phyloP scores from a whole-genome alignment of 2,113 vertebrate genomes.

The Leucoraja erinaceus region DNA sequence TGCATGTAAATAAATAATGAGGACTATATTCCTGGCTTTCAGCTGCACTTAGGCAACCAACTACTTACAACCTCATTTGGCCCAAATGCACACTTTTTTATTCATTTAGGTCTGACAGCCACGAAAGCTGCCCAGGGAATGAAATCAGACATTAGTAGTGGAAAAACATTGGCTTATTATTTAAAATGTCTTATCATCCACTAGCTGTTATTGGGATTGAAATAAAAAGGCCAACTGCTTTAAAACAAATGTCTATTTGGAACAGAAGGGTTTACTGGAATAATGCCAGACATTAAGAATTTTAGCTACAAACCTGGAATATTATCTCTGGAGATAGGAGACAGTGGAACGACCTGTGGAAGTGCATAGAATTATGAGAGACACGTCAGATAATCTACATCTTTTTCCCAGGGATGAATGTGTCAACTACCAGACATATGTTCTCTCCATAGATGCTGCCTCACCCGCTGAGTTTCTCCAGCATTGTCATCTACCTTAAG shows the following conservation, averaged over 20 bases:
- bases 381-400: too few species aligned
- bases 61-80: neutral
- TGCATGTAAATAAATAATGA: slow-evolving; percentile 16
- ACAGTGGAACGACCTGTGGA: too few species aligned
- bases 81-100: neutral
- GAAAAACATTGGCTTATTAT: neutral
- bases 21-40: neutral
- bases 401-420: too few species aligned
- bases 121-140: neutral
- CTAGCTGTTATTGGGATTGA: neutral
- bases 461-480: too few species aligned
- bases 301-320: too few species aligned
- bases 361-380: too few species aligned
- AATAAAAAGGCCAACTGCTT: neutral
- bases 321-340: too few species aligned
- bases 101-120: neutral
- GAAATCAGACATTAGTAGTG: neutral
- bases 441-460: too few species aligned
- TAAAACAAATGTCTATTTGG: neutral
- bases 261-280: too few species aligned
- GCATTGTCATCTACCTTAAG: too few species aligned
- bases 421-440: too few species aligned
- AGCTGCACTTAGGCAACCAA: slow-evolving; percentile 6
- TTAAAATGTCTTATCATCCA: neutral
- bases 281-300: too few species aligned